These are phyloP conservation scores for Homarus gammarus DNA, from an alignment of 2,888 invertebrate genomes.

Conservation along the genomic window DNA sequence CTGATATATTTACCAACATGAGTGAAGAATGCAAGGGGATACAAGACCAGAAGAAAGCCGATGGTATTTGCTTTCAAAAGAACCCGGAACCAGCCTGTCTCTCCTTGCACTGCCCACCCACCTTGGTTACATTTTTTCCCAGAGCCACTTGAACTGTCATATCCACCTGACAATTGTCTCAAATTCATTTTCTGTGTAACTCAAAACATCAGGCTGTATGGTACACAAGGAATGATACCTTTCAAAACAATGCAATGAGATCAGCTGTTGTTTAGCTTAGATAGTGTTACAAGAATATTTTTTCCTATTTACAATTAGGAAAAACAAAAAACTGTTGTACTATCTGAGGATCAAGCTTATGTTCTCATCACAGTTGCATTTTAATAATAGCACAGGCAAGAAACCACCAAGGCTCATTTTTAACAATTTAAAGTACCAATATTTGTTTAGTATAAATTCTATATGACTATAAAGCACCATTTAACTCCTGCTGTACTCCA, in stretches of 20 bases:
- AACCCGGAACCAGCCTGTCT: slow-evolving; percentile 68
- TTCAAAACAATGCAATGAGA: slow-evolving; percentile 26
- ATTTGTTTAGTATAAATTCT: slow-evolving; percentile 68
- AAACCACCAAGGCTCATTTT: slow-evolving; percentile 56
- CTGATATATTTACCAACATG: slow-evolving; percentile 11
- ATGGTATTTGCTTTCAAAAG: slow-evolving; percentile 44
- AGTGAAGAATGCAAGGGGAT: neutral
- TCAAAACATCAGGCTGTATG: slow-evolving; percentile 19
- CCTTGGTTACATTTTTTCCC: slow-evolving; percentile 28
- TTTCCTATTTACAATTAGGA: slow-evolving; percentile 24
- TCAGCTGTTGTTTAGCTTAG: slow-evolving; percentile 5
- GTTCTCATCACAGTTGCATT: slow-evolving; percentile 36
- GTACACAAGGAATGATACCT: slow-evolving; percentile 34
- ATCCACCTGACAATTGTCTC: slow-evolving; percentile 13
- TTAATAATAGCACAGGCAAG: slow-evolving; percentile 52
- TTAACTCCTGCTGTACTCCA: slow-evolving; percentile 60
- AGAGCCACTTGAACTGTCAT: slow-evolving; percentile 41
- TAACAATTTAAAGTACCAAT: slow-evolving; percentile 61
- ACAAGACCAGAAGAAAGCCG: slow-evolving; percentile 53
- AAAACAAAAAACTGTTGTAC: slow-evolving; percentile 1
- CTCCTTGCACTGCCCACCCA: slow-evolving; percentile 25
- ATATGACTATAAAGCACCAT: slow-evolving; percentile 73
- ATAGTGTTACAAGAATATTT: slow-evolving; percentile 30
- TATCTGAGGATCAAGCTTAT: slow-evolving; percentile 29
- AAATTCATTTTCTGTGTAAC: slow-evolving; percentile 19